These are phyloP conservation scores for Drosophila multiciliata DNA, from an alignment of 2,888 invertebrate species.

Conservation along the genomic window DNA sequence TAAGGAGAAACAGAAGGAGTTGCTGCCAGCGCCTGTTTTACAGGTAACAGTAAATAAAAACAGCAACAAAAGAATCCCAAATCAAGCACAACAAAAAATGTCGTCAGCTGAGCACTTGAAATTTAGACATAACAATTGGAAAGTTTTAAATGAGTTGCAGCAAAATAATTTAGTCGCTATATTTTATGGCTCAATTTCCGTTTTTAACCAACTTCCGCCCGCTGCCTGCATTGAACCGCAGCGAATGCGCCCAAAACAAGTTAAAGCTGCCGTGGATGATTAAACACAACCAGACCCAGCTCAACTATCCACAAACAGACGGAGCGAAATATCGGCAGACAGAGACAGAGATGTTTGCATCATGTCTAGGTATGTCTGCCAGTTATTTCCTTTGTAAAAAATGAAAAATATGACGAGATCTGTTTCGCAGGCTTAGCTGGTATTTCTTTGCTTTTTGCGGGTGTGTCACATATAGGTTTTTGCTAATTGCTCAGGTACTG, in stretches of 20 bases:
- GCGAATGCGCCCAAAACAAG: constrained; percentile 62
- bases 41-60: neutral
- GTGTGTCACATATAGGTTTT: constrained; percentile 75
- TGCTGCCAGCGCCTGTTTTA: neutral
- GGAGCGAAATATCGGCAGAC: neutral
- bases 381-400: constrained; percentile 46
- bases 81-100: constrained; percentile 1
- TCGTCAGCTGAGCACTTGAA: constrained; percentile 33
- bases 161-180: constrained; percentile 55
- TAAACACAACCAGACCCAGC: constrained; percentile 51
- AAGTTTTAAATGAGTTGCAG: constrained; percentile 37
- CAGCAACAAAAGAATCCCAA: neutral
- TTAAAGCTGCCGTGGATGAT: constrained; percentile 69
- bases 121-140: constrained; percentile 27
- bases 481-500: constrained; percentile 48
- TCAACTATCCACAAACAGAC: constrained; percentile 12
- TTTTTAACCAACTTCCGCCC: constrained; percentile 69
- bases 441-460: constrained; percentile 40
- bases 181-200: constrained; percentile 79
- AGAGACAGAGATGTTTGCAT: constrained; percentile 42
- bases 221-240: constrained; percentile 60
- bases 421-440: constrained; percentile 41
- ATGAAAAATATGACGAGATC: constrained; percentile 70
- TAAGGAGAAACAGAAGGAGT: constrained; percentile 1
- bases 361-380: constrained; percentile 61